A percentile compares a stretch with the other conserved stretches of the same genome.
Evolutionary conservation across 2,888 invertebrate genomes (phyloP).

Genomic region (Rotaria magnacalcarata): DNA sequence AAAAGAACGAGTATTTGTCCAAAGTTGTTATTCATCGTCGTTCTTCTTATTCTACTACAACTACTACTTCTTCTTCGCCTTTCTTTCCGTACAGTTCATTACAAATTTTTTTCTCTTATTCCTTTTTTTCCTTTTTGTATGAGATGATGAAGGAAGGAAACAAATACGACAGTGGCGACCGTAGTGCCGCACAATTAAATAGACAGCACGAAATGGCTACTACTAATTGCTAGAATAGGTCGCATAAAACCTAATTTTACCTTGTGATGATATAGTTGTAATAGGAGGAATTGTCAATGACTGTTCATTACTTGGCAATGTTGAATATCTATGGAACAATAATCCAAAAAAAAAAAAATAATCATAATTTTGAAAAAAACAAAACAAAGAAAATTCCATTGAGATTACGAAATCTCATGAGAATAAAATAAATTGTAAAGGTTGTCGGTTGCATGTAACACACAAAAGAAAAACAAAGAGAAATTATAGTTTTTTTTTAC

Average conservation of each 20-base stretch:
- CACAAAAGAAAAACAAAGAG: not conserved
- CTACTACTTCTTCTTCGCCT: not conserved
- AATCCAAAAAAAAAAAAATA: not conserved
- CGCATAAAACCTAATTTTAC: not conserved
- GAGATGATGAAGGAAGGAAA: constrained; percentile 2
- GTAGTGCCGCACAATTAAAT: constrained; percentile 14
- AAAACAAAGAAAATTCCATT: not conserved
- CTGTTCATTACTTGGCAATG: constrained; percentile 13
- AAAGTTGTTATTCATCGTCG: not conserved
- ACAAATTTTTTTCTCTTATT: not conserved
- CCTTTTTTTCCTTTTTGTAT: not conserved
- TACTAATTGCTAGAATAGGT: not conserved
- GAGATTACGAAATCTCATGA: not conserved
- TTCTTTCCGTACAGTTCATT: constrained; percentile 15
- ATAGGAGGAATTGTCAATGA: not conserved
- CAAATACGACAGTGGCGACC: not conserved
- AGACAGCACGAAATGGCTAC: not conserved
- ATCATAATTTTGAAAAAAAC: not conserved
- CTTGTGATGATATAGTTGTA: not conserved
- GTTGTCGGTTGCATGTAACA: not conserved
- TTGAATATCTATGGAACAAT: not conserved
- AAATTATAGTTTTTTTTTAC: not conserved
- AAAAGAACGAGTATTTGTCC: constrained; percentile 29
- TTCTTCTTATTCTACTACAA: not conserved
- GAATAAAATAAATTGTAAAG: constrained; percentile 6